phyloP scores from a whole-genome alignment of 1,140 invertebrate genomes.

The Zaprionus camerounensis region DNA sequence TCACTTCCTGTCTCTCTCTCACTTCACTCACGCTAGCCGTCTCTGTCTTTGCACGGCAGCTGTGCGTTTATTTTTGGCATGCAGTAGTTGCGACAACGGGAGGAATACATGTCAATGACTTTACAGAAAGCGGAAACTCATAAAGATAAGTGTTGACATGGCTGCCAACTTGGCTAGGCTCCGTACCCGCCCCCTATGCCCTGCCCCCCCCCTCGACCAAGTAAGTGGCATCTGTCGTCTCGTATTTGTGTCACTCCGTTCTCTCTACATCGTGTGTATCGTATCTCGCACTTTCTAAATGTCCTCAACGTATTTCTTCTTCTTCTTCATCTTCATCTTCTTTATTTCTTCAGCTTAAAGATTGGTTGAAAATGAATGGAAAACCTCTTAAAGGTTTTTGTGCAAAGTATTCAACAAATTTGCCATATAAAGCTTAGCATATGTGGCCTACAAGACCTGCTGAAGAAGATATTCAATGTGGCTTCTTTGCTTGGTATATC shows the following conservation, averaged over 20 bases:
- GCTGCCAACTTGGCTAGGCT: constrained; percentile 68
- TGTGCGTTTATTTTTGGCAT: constrained; percentile 62
- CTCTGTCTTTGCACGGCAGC: constrained; percentile 19
- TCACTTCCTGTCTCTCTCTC: not conserved
- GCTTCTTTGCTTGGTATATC: too few species aligned
- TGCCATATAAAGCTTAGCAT: not conserved
- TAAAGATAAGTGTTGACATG: constrained; percentile 84
- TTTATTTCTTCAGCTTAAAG: constrained; percentile 22
- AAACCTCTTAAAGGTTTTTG: not conserved
- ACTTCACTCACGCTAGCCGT: not conserved
- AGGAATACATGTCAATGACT: constrained; percentile 83
- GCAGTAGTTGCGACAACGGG: constrained; percentile 35
- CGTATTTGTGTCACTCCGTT: constrained; percentile 73
- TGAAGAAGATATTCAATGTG: too few species aligned
- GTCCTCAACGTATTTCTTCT: constrained; percentile 12
- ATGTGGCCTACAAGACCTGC: too few species aligned
- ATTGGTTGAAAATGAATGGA: constrained; percentile 20
- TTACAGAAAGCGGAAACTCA: constrained; percentile 84
- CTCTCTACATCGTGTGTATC: constrained; percentile 34
- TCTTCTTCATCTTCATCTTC: not conserved
- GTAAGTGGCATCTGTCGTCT: constrained; percentile 78
- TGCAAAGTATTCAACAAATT: not conserved
- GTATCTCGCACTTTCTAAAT: constrained; percentile 52
- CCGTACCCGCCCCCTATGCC: constrained; percentile 10
- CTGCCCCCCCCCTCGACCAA: constrained; percentile 13